A percentile compares a stretch with the other conserved stretches of the same genome.
Conservation (phyloP, 1,140 invertebrate species). For the Magallana ariakensis region DNA sequence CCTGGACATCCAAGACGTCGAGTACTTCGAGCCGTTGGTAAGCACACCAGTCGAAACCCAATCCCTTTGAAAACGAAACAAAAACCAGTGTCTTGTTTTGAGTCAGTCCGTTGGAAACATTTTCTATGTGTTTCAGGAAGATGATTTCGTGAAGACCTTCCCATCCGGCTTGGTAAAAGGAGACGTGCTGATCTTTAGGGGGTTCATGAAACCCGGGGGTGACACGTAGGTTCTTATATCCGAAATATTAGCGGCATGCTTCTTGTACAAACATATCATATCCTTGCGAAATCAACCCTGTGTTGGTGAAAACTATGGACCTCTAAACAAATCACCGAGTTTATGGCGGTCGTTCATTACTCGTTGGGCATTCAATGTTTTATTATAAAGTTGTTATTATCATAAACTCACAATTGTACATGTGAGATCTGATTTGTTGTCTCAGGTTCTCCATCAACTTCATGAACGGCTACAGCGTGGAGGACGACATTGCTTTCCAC, state of each 20-base stretch:
- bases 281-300: too few species aligned
- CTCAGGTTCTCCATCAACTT: conserved; percentile 69
- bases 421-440: not conserved
- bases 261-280: too few species aligned
- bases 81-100: not conserved
- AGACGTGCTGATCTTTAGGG: conserved; percentile 66
- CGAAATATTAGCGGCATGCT: not conserved
- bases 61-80: not conserved
- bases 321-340: too few species aligned
- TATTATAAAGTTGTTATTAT: too few species aligned
- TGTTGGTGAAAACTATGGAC: too few species aligned
- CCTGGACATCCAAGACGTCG: conserved; percentile 66
- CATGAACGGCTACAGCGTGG: conserved; percentile 62
- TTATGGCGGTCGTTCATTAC: too few species aligned
- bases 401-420: too few species aligned
- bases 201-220: conserved; percentile 67
- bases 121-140: conserved; percentile 55
- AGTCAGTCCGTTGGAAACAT: not conserved
- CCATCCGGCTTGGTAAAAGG: conserved; percentile 68
- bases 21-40: conserved; percentile 68
- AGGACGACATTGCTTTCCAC: conserved; percentile 87
- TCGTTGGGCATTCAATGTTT: too few species aligned
- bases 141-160: conserved; percentile 68
- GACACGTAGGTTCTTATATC: conserved; percentile 58
- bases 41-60: not conserved